phyloP scores from a whole-genome alignment of 2,888 invertebrate species.

The Erynnis tages region DNA sequence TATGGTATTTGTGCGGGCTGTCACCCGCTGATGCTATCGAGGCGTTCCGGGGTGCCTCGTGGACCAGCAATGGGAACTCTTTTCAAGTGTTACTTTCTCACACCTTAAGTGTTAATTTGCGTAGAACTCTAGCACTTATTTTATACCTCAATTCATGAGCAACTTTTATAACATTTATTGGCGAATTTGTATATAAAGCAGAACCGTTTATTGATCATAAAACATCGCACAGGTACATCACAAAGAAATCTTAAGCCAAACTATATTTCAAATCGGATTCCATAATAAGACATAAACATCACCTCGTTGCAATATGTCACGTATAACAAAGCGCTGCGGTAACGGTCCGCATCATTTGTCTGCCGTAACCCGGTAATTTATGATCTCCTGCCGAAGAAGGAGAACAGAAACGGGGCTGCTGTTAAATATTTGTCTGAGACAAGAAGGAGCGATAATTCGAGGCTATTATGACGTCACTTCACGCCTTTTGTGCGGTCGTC shows the following conservation, averaged over 20 bases:
- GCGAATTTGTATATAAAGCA: not conserved
- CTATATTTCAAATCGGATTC: slow-evolving; percentile 57
- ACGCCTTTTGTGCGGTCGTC: slow-evolving; percentile 80
- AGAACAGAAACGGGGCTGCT: slow-evolving; percentile 74
- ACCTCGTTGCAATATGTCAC: slow-evolving; percentile 74
- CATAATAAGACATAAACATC: slow-evolving; percentile 80
- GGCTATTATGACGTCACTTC: slow-evolving; percentile 81
- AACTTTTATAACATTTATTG: not conserved
- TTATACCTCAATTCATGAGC: not conserved
- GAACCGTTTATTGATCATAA: not conserved
- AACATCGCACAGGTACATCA: slow-evolving; percentile 39
- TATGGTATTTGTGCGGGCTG: slow-evolving; percentile 81
- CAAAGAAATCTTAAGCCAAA: slow-evolving; percentile 47
- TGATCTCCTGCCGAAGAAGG: slow-evolving; percentile 71
- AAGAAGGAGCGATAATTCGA: slow-evolving; percentile 81
- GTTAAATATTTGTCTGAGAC: slow-evolving; percentile 82
- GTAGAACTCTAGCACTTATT: slow-evolving; percentile 30
- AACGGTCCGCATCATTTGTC: slow-evolving; percentile 78
- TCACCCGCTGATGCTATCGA: slow-evolving; percentile 77
- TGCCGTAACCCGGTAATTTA: slow-evolving; percentile 74
- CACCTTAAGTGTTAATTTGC: slow-evolving; percentile 59
- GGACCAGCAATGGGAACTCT: slow-evolving; percentile 60
- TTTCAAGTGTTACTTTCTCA: slow-evolving; percentile 69
- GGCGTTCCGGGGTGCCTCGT: slow-evolving; percentile 63
- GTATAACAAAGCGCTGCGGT: slow-evolving; percentile 72